A percentile compares a stretch with the other conserved stretches of the same genome.
Conservation (phyloP, 2,888 invertebrate genomes). For the Escarpia spicata region DNA sequence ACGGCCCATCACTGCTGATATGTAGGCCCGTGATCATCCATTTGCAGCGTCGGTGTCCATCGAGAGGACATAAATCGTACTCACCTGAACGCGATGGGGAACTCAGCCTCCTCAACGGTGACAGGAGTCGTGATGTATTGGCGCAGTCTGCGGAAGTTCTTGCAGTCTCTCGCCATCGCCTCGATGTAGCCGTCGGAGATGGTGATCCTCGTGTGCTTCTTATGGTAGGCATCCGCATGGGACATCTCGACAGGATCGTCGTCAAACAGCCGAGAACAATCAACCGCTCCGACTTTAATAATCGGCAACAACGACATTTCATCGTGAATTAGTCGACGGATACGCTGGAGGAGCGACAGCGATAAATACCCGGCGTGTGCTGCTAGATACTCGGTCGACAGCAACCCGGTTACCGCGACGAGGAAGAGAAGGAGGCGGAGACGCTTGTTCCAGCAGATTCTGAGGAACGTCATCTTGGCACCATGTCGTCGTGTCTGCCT, state of each 20-base stretch:
- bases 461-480: not conserved
- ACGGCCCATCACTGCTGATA: not conserved
- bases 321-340: not conserved
- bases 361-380: not conserved
- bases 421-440: not conserved
- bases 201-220: not conserved
- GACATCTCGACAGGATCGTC: not conserved
- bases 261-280: not conserved
- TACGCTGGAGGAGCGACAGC: not conserved
- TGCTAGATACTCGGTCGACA: not conserved
- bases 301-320: not conserved
- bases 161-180: conserved; percentile 32
- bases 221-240: not conserved
- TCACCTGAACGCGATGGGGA: conserved; percentile 48
- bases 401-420: not conserved
- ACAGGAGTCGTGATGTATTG: conserved; percentile 41
- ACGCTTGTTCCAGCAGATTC: not conserved
- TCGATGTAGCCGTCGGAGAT: conserved; percentile 8
- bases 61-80: not conserved
- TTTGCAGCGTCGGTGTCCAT: not conserved
- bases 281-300: not conserved
- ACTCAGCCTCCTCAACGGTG: conserved; percentile 42
- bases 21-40: not conserved
- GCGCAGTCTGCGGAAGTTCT: conserved; percentile 31
- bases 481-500: not conserved